Conservation (phyloP, 2,113 vertebrate genomes). For the Dasyornis broadbenti region DNA sequence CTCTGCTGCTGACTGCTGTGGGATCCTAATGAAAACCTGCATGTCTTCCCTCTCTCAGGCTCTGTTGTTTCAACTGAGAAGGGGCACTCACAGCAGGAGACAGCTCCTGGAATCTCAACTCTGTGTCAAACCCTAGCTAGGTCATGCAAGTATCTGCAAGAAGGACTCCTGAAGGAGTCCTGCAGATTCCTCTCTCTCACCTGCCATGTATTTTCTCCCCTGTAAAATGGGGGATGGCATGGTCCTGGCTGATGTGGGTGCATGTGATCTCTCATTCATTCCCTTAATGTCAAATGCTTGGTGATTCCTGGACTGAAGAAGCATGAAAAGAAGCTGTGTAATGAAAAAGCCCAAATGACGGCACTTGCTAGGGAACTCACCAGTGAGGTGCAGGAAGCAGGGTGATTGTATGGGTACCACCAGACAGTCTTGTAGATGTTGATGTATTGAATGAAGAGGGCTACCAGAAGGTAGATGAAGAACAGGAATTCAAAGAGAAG, state of each 20-base stretch:
- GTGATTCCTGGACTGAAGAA: neutral
- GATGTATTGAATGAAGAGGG: conserved; percentile 96
- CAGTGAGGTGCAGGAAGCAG: conserved; percentile 92
- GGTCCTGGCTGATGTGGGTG: neutral
- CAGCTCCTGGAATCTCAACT: neutral
- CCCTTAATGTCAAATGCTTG: neutral
- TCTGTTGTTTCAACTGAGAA: neutral
- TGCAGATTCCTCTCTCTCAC: neutral
- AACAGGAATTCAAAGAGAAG: conserved; percentile 96
- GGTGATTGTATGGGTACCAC: conserved; percentile 97
- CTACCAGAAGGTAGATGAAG: conserved; percentile 94
- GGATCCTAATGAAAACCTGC: neutral
- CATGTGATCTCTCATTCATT: neutral
- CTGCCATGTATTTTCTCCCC: neutral
- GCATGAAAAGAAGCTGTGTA: neutral
- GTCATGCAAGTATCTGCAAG: neutral
- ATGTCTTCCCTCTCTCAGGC: neutral
- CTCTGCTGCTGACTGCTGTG: neutral
- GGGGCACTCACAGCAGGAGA: neutral
- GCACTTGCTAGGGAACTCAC: conserved; percentile 67
- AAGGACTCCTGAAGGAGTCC: neutral
- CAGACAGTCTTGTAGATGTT: conserved; percentile 99
- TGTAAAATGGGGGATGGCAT: neutral
- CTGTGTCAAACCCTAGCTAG: neutral
- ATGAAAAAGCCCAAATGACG: neutral